Evolutionary conservation across 1,140 invertebrate genomes (phyloP).

Genomic region (Anoplophora glabripennis): DNA sequence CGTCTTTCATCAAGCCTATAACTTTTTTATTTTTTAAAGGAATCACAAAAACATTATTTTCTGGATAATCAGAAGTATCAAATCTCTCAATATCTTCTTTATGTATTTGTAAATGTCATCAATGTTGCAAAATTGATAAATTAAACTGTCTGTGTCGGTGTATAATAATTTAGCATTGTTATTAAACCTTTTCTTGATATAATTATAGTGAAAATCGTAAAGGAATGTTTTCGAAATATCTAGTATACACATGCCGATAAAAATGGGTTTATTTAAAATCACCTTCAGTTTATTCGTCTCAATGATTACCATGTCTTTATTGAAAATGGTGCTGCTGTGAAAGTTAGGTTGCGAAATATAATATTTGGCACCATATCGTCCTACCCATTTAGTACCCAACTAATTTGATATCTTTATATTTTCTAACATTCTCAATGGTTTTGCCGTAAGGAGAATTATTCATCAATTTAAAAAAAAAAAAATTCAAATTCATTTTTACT

Average conservation of each 20-base stretch:
- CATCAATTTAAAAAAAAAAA: constrained; percentile 52
- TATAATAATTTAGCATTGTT: neutral
- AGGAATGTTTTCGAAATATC: constrained; percentile 9
- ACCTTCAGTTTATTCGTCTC: neutral
- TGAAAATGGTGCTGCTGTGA: no score
- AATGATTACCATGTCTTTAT: no score
- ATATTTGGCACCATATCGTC: constrained; percentile 30
- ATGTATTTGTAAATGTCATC: no score
- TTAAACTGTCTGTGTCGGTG: neutral
- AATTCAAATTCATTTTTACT: no score
- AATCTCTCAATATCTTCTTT: no score
- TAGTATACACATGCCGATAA: constrained; percentile 14
- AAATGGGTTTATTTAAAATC: constrained; percentile 2
- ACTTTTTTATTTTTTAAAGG: no score
- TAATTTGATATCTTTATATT: constrained; percentile 43
- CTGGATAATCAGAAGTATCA: no score
- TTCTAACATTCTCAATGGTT: constrained; percentile 50
- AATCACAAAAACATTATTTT: no score
- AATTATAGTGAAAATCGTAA: constrained; percentile 5
- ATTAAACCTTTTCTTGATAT: neutral
- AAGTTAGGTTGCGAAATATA: constrained; percentile 42
- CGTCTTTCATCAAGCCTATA: no score
- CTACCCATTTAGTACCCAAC: constrained; percentile 32
- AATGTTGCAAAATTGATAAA: constrained; percentile 5
- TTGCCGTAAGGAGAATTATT: constrained; percentile 52